Evolutionary conservation across 2,888 invertebrate species (phyloP).

Genomic region (Orthosia cruda): DNA sequence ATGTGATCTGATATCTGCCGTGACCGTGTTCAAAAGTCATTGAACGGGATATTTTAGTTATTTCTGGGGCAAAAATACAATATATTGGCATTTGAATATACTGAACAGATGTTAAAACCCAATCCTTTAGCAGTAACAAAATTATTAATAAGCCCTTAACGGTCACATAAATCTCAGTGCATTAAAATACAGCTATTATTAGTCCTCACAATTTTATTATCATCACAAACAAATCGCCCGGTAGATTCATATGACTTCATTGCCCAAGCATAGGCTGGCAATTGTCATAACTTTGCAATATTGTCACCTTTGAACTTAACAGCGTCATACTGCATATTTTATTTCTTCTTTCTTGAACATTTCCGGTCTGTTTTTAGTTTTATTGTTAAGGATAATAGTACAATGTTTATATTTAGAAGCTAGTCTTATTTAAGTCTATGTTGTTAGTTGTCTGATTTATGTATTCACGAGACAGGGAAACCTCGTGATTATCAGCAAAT

Average conservation of each 20-base stretch:
- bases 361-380: conserved; percentile 51
- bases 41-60: conserved; percentile 32
- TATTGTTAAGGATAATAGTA: conserved; percentile 56
- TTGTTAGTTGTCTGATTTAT: background rate
- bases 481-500: background rate
- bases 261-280: conserved; percentile 38
- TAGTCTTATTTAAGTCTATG: conserved; percentile 2
- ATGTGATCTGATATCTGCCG: conserved; percentile 21
- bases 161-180: background rate
- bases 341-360: conserved; percentile 36
- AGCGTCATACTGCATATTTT: conserved; percentile 28
- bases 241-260: conserved; percentile 20
- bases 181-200: background rate
- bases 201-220: conserved; percentile 10
- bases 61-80: background rate
- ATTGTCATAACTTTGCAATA: conserved; percentile 47
- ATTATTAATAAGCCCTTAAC: background rate
- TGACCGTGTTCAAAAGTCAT: conserved; percentile 31
- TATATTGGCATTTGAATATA: conserved; percentile 1
- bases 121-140: background rate
- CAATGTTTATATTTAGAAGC: conserved; percentile 18
- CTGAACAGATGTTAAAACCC: background rate
- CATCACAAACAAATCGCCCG: conserved; percentile 21
- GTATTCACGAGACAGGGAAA: background rate
- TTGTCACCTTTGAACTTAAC: conserved; percentile 38